These are phyloP conservation scores for Augochlorella aurata DNA, from an alignment of 2,888 invertebrate genomes.

Conservation along the genomic window DNA sequence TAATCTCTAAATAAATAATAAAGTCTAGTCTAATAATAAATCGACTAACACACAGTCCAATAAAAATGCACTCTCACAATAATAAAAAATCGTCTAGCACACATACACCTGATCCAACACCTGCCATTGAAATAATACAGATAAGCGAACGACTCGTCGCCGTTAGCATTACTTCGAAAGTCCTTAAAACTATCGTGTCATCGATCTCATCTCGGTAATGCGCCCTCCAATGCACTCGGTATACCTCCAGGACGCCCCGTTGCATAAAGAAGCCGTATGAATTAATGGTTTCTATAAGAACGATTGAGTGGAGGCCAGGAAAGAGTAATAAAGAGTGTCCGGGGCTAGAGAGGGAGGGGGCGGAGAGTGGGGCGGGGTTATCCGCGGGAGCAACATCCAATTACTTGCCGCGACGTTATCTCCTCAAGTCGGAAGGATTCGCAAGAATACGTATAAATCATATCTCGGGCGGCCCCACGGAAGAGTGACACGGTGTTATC, in stretches of 20 bases:
- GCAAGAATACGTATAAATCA: constrained; percentile 40
- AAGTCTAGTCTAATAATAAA: no score
- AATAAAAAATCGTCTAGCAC: no score
- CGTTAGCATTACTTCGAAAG: no score
- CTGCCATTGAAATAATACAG: no score
- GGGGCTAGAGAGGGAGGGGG: no score
- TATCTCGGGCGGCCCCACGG: constrained; percentile 33
- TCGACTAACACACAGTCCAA: no score
- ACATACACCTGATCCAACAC: no score
- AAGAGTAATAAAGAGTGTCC: constrained; percentile 6
- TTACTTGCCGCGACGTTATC: constrained; percentile 35
- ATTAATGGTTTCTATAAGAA: constrained; percentile 2
- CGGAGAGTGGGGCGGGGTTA: not conserved
- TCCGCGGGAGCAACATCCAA: constrained; percentile 5
- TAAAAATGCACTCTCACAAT: no score
- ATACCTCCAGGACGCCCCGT: not conserved
- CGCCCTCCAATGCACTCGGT: not conserved
- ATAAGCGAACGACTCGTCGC: no score
- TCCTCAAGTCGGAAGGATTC: not conserved
- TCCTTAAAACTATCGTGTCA: constrained; percentile 3
- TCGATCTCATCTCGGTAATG: not conserved
- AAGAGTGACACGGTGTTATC: constrained; percentile 58
- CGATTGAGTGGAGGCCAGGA: not conserved
- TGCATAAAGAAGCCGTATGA: not conserved
- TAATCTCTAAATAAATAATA: no score